Percentiles rank a stretch among this genome's conserved stretches.
phyloP scores from a whole-genome alignment of 1,140 invertebrate genomes.

The Spodoptera litura region DNA sequence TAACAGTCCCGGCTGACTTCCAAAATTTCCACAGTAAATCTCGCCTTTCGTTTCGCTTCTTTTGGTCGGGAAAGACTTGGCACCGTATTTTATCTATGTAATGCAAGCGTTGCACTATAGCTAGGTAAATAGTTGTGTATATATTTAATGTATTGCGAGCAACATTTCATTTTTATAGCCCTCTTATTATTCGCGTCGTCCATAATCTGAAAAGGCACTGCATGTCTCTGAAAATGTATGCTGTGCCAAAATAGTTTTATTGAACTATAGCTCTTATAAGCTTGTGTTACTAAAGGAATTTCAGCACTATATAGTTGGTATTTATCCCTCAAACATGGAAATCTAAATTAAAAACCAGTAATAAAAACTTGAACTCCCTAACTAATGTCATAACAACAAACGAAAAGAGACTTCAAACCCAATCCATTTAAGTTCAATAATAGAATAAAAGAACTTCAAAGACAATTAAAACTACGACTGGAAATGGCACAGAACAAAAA shows the following conservation, averaged over 20 bases:
- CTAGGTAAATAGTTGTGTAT: slow-evolving; percentile 69
- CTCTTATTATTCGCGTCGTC: slow-evolving; percentile 43
- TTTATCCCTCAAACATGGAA: no score
- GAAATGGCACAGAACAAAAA: background rate
- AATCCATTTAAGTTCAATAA: no score
- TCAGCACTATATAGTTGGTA: no score
- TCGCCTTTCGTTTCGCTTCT: slow-evolving; percentile 80
- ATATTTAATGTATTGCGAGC: slow-evolving; percentile 48
- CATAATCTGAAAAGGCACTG: slow-evolving; percentile 35
- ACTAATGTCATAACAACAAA: no score
- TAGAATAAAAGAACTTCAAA: background rate
- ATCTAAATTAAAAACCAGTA: no score
- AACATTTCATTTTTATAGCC: slow-evolving; percentile 48
- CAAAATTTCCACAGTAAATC: slow-evolving; percentile 84
- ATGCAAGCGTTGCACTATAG: slow-evolving; percentile 73
- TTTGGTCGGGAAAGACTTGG: slow-evolving; percentile 80
- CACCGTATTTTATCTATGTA: slow-evolving; percentile 83
- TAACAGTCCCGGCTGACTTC: slow-evolving; percentile 80
- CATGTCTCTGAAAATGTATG: background rate
- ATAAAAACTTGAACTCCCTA: no score
- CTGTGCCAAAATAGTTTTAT: background rate
- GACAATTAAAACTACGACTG: background rate
- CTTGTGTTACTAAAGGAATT: no score
- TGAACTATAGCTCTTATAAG: background rate
- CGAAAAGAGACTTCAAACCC: no score